phyloP scores from a whole-genome alignment of 2,113 vertebrate genomes.

The Elgaria multicarinata region DNA sequence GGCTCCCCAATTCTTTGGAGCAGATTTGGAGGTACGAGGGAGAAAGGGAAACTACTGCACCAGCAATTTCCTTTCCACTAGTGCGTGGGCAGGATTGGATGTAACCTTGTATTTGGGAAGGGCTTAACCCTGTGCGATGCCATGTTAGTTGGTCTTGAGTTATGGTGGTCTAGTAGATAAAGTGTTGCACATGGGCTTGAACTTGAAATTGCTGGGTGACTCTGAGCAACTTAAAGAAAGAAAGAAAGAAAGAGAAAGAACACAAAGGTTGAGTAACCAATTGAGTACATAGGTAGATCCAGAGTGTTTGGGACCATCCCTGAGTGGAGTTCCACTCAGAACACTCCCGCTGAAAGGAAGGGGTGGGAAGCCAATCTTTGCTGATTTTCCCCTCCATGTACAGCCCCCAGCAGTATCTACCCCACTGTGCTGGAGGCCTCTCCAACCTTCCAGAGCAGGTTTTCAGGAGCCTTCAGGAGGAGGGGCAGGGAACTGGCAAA shows the following conservation, averaged over 20 bases:
- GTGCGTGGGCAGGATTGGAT: too few relatives aligned
- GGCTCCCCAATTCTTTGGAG: too few relatives aligned
- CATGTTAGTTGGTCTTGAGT: not conserved
- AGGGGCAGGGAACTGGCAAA: not conserved
- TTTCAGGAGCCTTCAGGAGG: not conserved
- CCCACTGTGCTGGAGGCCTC: not conserved
- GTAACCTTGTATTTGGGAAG: not conserved
- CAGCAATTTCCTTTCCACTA: too few relatives aligned
- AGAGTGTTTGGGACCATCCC: not conserved
- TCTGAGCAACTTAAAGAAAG: not conserved
- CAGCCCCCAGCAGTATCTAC: too few relatives aligned
- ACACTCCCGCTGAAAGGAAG: not conserved
- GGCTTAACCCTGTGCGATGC: not conserved
- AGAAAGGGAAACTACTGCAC: too few relatives aligned
- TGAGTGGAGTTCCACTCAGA: not conserved
- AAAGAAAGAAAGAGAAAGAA: not conserved
- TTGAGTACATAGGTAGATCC: not conserved
- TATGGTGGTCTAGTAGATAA: not conserved
- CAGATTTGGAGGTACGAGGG: too few relatives aligned
- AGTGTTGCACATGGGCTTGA: too few relatives aligned
- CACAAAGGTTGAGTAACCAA: too few relatives aligned
- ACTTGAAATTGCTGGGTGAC: not conserved
- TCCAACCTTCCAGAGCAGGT: not conserved
- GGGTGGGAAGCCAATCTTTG: not conserved
- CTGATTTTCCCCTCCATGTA: not conserved